These are phyloP conservation scores for Branchinecta lindahli DNA, from an alignment of 1,140 invertebrate genomes.

Conservation along the genomic window DNA sequence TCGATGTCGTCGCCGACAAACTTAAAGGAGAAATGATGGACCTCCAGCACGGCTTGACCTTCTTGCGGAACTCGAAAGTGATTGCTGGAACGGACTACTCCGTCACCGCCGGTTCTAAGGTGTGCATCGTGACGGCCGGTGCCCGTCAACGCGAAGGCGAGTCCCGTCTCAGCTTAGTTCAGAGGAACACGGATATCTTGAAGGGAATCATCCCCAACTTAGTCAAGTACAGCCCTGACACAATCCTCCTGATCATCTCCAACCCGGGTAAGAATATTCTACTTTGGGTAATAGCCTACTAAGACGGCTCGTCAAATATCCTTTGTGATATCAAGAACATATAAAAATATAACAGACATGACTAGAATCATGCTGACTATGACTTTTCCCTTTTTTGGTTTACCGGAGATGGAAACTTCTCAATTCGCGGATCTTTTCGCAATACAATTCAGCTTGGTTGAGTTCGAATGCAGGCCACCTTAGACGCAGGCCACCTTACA, in stretches of 20 bases:
- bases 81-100: constrained; percentile 60
- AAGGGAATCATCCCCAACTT: constrained; percentile 65
- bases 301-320: neutral
- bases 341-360: neutral
- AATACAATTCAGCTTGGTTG: no score
- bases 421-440: no score
- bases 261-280: constrained; percentile 46
- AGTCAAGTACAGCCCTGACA: constrained; percentile 68
- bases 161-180: constrained; percentile 59
- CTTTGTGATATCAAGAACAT: constrained; percentile 1
- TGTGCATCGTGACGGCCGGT: constrained; percentile 76
- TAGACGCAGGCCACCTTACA: no score
- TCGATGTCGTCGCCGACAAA: constrained; percentile 61
- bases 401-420: no score
- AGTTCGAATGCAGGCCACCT: no score
- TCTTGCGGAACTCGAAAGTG: constrained; percentile 61
- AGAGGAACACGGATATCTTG: constrained; percentile 75
- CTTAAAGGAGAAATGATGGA: constrained; percentile 76
- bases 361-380: no score
- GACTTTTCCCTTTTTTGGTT: no score
- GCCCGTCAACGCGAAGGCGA: constrained; percentile 75
- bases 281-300: no score
- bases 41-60: constrained; percentile 68
- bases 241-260: constrained; percentile 70
- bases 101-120: constrained; percentile 54